Evolutionary conservation across 1,140 invertebrate species (phyloP).

Genomic region (Lasioglossum baleicum): DNA sequence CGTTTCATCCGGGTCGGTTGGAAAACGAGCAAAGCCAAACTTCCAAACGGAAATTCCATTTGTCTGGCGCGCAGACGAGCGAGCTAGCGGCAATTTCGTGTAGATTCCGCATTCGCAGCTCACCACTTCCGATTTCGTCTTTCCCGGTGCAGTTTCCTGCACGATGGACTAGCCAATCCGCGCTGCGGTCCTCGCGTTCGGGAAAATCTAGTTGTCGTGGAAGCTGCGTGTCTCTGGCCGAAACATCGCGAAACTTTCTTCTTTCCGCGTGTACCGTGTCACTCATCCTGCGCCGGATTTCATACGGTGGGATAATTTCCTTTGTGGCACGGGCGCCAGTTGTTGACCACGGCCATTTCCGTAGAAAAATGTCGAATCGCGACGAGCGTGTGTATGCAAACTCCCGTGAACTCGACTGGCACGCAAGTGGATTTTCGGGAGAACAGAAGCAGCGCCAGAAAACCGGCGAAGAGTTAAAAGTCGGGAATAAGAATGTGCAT

Average conservation of each 20-base stretch:
- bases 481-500: neutral
- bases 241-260: conserved; percentile 23
- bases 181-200: neutral
- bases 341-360: neutral
- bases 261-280: neutral
- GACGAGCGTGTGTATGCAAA: too few species aligned
- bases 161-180: conserved; percentile 23
- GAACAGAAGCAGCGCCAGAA: too few species aligned
- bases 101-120: conserved; percentile 42
- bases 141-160: conserved; percentile 38
- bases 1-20: neutral
- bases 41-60: conserved; percentile 48
- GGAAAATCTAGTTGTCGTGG: conserved; percentile 36
- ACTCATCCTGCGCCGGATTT: neutral
- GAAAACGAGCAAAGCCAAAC: conserved; percentile 37
- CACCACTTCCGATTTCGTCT: conserved; percentile 48
- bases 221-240: conserved; percentile 1
- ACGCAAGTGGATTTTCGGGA: neutral
- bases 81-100: conserved; percentile 40
- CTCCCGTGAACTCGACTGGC: too few species aligned
- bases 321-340: neutral
- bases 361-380: neutral
- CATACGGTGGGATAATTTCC: neutral
- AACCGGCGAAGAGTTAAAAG: neutral
- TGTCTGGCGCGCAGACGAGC: conserved; percentile 22